Evolutionary conservation across 2,888 invertebrate species (phyloP), one percentile per base, ranked within the genome.

Genomic region (Bembecia ichneumoniformis): DNA sequence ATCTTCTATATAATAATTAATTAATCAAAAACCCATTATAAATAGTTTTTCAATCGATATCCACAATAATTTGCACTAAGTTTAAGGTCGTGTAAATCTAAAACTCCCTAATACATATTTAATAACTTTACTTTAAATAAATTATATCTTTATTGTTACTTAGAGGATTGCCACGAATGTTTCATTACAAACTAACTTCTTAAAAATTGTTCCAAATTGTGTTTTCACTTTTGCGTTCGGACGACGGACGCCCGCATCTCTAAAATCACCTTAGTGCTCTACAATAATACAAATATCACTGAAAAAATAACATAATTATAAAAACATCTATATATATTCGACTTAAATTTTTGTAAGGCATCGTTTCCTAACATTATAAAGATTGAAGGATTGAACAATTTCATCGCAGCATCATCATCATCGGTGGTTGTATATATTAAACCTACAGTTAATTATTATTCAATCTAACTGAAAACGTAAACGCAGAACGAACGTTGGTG

Each of bases 61-160:
- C 77, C 83, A 83, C 81, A 82, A 82, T 87, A 87, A 84, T 86
- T 86, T 86, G 84, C 86, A 86, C 87, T 86, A 86, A 86, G 76
- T 86, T 83, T 80, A 84, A 82, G 75, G 81, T 82, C 80, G 82
- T 82, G 83, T 86, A 83, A 87, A 86, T 87, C 87, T 87, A 87
- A 86, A 86, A 82, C 81, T 84, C 84, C 28, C 86, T 84, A 84
- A 83, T 87, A 86, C 83, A 86, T 84, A 84, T 81, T 70, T 9
- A 28, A 77, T 81, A 28, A 79, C 70, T 76, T 83, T 82, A 74
- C 28, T 72, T 79, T 82, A 83, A 87, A 86, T 86, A 86, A 86
- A 86, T 84, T 86, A 86, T 84, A 80, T 69, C 80, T 79, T 82
- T 86, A 84, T 83, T 78, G 74, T 81, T 84, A 81, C 74, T 81